phyloP scores from a whole-genome alignment of 1,140 invertebrate species.

The Zaprionus lachaisei region DNA sequence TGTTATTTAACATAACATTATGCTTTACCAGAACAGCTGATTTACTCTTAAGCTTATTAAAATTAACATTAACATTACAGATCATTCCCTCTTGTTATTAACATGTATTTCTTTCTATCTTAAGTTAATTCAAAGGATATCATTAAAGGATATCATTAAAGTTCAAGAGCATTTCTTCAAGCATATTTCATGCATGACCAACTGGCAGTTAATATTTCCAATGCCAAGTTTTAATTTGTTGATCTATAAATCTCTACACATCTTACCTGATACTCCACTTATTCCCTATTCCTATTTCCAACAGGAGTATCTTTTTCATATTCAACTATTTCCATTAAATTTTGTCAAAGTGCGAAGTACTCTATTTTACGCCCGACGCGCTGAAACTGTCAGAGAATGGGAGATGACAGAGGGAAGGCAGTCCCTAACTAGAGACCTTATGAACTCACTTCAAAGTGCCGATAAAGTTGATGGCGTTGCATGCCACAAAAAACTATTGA shows the following conservation, averaged over 20 bases:
- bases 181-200: not conserved
- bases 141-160: not conserved
- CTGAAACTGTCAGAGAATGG: constrained; percentile 19
- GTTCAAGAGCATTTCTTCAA: too few relatives aligned
- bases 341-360: constrained; percentile 4
- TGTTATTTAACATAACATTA: too few relatives aligned
- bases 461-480: constrained; percentile 34
- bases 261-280: not conserved
- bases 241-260: not conserved
- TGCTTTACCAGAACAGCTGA: too few relatives aligned
- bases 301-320: constrained; percentile 23
- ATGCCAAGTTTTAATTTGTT: not conserved
- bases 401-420: not conserved
- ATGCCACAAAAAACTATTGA: constrained; percentile 41
- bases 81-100: too few relatives aligned
- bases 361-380: constrained; percentile 28
- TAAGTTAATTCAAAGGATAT: not conserved
- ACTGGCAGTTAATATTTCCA: not conserved
- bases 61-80: too few relatives aligned
- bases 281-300: not conserved
- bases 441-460: constrained; percentile 44
- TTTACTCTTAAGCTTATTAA: too few relatives aligned
- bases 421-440: constrained; percentile 37
- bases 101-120: not conserved
- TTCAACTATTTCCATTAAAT: constrained; percentile 12